Base-by-base conservation (phyloP, 2,888 invertebrate genomes). In the Drosophila demipolita region DNA sequence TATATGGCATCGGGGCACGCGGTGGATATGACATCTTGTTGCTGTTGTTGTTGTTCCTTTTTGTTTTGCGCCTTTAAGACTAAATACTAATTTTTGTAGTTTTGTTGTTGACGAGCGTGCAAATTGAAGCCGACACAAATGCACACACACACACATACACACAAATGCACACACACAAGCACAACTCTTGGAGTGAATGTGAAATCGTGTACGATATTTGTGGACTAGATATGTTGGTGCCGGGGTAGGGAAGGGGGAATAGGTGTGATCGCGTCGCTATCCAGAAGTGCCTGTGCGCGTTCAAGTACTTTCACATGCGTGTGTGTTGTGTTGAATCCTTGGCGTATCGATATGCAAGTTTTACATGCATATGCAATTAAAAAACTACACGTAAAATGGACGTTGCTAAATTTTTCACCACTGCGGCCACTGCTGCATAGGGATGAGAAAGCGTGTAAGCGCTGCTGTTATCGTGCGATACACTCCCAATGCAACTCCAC, bases 11-110 rank as follows among this genome's bases (percentile, higher is more conserved):
- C 50, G 96, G 96, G 74, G 96, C 95, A 89, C 97, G 97, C 78
- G 98, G 98, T 94, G 98, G 98, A 94, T 96, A 98, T 80, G 98
- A 98, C 98, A 98, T 98, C 40, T 72, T 83, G 55, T 12, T 55
- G 29, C n/a, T 29, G 54, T 23, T 53, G 53, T 38, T 38, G 57
- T 48, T 74, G 61, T 49, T 81, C 17, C 45, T 63, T 35, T 40
- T 52, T 60, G n/a, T 45, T 49, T 36, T 29, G 40, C 45, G 50
- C 54, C 53, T 75, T 64, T 50, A 40, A 17, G 36, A 42, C 42
- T 61, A 65, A 65, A 75, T 67, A 74, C 49, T 57, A 72, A 65
- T 60, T 55, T 62, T 73, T 68, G 67, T 66, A 59, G 61, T 53
- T 73, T 50, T 80, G 54, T 80, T 76, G 62, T 66, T 78, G 69